Conservation (phyloP, 64 coral and sea anemone species). For the Porites australiensis region DNA sequence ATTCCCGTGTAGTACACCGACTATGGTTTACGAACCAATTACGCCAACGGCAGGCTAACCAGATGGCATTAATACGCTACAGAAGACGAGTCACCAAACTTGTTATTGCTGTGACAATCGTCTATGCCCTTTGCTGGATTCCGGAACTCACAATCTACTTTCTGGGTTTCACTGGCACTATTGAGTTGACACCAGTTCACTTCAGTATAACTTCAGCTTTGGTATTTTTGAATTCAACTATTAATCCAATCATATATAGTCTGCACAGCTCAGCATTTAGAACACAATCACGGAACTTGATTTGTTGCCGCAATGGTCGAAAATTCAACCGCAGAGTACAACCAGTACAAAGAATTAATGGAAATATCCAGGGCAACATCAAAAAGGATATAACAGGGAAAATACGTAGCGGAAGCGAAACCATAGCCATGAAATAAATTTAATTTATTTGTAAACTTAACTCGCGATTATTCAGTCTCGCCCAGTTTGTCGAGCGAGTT, state of each 20-base stretch:
- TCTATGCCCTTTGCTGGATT: neutral
- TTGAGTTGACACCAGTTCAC: neutral
- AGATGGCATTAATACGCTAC: conserved; percentile 1
- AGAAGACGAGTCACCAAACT: neutral
- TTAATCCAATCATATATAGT: conserved; percentile 7
- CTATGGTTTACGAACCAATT: conserved; percentile 39
- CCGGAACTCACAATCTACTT: conserved; percentile 23
- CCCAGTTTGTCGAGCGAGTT: no score
- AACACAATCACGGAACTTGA: neutral
- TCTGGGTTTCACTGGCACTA: neutral
- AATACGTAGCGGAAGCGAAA: no score
- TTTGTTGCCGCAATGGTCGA: neutral
- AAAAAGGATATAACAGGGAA: no score
- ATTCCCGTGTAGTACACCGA: neutral
- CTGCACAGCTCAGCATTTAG: neutral
- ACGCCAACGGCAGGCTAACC: neutral
- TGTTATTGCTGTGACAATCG: neutral
- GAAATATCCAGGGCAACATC: no score
- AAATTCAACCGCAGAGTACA: no score
- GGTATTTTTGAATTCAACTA: neutral
- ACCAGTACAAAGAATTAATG: no score
- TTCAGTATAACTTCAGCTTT: neutral
- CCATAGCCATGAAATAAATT: no score
- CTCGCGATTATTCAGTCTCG: no score
- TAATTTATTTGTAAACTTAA: no score